Evolutionary conservation across 2,888 invertebrate species (phyloP), one percentile per base, ranked within the genome.

Genomic region (Apamea epomidion): DNA sequence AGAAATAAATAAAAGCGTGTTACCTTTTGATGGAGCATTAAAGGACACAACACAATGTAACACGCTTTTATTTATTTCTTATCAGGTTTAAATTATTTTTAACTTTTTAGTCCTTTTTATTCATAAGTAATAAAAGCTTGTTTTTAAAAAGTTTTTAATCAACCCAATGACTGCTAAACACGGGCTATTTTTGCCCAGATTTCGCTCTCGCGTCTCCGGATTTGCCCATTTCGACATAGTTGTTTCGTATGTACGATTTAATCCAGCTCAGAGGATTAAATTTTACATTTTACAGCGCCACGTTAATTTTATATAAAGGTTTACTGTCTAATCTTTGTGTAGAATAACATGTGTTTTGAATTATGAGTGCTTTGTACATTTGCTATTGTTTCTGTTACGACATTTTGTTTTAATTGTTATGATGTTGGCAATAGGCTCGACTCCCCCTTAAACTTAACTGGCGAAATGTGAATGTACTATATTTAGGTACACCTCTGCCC

Each of bases 241-340:
- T 87, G 81, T 88, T 88, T 74, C 67, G 65, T 81, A 81, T 82
- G 83, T 83, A 82, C 80, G 70, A 74, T 74, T 81, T 88, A 88
- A 88, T 88, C 88, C 87, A 74, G 87, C 82, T 87, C 75, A 76
- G 64, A 45, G 88, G 88, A 87, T 88, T 88, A 87, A 68, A 87
- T 82, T 87, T 76, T 82, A 88, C 85, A 81, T 88, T 80, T 81
- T 80, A 81, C 80, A 81, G 60, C 32, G 76, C 37, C 29, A 77
- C 80, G 75, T 87, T 81, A 83, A 87, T 83, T 80, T 85, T 85
- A 54, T 77, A 87, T 81, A 82, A 79, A 87, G 84, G 82, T 68
- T 73, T 77, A 76, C 76, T 64, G 58, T 86, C 77, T 86, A 80
- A 86, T 80, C 76, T 80, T 48, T 68, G 80, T 85, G 85, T 72